These are phyloP conservation scores for Hyposmocoma kahamanoa DNA, from an alignment of 1,140 invertebrate genomes.

Conservation along the genomic window DNA sequence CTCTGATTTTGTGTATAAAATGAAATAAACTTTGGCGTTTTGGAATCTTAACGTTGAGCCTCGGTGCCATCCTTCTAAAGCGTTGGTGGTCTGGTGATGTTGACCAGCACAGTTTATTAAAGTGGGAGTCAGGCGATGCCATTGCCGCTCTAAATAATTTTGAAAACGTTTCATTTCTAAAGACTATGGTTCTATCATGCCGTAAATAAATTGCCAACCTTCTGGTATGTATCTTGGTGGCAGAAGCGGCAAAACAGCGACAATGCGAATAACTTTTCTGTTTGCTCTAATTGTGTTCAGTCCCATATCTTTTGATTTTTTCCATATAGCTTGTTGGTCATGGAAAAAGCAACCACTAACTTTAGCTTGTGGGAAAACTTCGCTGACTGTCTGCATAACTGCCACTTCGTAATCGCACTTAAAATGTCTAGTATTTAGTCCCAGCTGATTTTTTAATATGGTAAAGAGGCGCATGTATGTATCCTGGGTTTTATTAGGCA, in stretches of 20 bases:
- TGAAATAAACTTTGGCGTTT: too few species aligned
- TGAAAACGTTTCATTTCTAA: neutral
- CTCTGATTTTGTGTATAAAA: too few species aligned
- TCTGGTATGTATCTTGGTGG: neutral
- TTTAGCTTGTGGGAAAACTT: slow-evolving; percentile 9
- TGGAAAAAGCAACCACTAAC: slow-evolving; percentile 19
- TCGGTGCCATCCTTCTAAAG: neutral
- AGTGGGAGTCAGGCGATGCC: neutral
- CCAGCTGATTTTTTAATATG: slow-evolving; percentile 10
- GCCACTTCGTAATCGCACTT: slow-evolving; percentile 20
- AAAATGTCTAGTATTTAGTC: slow-evolving; percentile 9
- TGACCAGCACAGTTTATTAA: neutral
- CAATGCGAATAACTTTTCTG: neutral
- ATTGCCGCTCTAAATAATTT: neutral
- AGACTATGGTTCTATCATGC: neutral
- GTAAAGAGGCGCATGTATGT: slow-evolving; percentile 15
- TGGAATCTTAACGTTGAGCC: neutral
- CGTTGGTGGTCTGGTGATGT: neutral
- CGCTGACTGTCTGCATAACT: slow-evolving; percentile 9
- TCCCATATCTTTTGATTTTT: neutral
- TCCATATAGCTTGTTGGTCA: slow-evolving; percentile 15
- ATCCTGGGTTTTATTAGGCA: slow-evolving; percentile 14
- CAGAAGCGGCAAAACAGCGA: neutral
- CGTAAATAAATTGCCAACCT: neutral
- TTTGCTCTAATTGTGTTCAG: neutral